A percentile compares a stretch with the other conserved stretches of the same genome.
Conservation (phyloP, 23 tunicate genomes). For the Halocynthia aurantium region DNA sequence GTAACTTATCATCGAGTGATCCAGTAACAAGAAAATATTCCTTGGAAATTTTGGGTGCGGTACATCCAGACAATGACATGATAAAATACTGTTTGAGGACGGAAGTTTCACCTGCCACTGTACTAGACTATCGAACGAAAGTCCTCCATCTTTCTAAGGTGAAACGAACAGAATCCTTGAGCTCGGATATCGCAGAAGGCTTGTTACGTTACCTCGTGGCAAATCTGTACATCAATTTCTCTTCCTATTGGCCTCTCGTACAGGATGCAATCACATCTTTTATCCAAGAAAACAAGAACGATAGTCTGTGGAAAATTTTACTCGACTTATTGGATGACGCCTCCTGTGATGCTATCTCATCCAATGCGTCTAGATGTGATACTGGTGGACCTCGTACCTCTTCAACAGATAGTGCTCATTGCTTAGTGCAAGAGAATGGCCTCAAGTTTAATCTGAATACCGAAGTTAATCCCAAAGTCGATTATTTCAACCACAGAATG, state of each 20-base stretch:
- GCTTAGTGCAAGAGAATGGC: neutral
- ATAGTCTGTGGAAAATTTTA: constrained; percentile 51
- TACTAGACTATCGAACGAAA: constrained; percentile 32
- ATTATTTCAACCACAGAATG: constrained; percentile 48
- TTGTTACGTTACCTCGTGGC: constrained; percentile 49
- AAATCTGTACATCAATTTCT: constrained; percentile 53
- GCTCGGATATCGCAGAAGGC: constrained; percentile 6
- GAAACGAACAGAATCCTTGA: constrained; percentile 10
- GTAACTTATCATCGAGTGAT: constrained; percentile 8
- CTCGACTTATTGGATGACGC: constrained; percentile 38
- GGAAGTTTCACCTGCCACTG: constrained; percentile 43
- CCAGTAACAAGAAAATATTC: constrained; percentile 15
- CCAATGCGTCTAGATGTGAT: neutral
- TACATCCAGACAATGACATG: constrained; percentile 3
- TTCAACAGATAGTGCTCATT: neutral
- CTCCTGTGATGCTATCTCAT: constrained; percentile 7
- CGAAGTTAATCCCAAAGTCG: constrained; percentile 20
- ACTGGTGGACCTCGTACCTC: neutral
- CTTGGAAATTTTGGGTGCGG: neutral
- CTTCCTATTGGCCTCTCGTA: constrained; percentile 41
- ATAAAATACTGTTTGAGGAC: constrained; percentile 12
- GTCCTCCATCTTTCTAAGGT: constrained; percentile 39
- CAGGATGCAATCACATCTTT: constrained; percentile 40
- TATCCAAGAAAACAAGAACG: constrained; percentile 18
- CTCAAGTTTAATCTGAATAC: neutral